Base-by-base conservation (phyloP, 2,113 vertebrate genomes). In the Neoarius graeffei region DNA sequence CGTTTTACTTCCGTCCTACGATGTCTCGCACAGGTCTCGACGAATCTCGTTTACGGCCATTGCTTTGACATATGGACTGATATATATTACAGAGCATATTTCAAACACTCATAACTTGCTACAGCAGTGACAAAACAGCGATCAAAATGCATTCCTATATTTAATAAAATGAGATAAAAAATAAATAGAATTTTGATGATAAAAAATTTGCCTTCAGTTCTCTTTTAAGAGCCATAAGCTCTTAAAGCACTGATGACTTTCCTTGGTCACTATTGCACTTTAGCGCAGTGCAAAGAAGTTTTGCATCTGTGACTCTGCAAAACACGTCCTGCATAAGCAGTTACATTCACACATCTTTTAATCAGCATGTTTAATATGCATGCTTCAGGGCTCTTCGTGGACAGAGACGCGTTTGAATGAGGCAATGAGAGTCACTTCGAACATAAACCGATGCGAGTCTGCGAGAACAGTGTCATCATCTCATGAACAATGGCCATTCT, bases 401-500 rank as follows among this genome's bases (percentile, higher is more conserved):
- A 71, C 20, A 73, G 50, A 35, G 27, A 9, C 27, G 56, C 13
- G 54, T 52, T 27, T 23, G 48, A 74, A 66, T 81, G 83, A 88
- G 23, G 50, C 52, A 85, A 81, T 52, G 66, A 81, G 81, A 90
- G 23, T n/a, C 35, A 56, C 50, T 84, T 48, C 15, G 30, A 59
- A 79, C 81, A 74, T 0, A 30, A 74, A 50, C 80, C 8, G 23
- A 66, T 19, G 50, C 19, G 7, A 60, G 74, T 66, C 64, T 52
- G 42, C 20, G 30, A 25, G 52, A 57, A 73, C 20, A 59, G 74
- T 86, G 67, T 66, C 80, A 79, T 89, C 80, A 81, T 73, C 25
- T 50, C 50, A 5, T 62, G 50, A 77, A 89, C 88, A 89, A 89
- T 80, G 88, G 50, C 81, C 42, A 48, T 60, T 86, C 64, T 81